Evolutionary conservation across 92 coral and sea anemone genomes (phyloP), one percentile per base, ranked within the genome.

Genomic region (Virgularia gustaviana): DNA sequence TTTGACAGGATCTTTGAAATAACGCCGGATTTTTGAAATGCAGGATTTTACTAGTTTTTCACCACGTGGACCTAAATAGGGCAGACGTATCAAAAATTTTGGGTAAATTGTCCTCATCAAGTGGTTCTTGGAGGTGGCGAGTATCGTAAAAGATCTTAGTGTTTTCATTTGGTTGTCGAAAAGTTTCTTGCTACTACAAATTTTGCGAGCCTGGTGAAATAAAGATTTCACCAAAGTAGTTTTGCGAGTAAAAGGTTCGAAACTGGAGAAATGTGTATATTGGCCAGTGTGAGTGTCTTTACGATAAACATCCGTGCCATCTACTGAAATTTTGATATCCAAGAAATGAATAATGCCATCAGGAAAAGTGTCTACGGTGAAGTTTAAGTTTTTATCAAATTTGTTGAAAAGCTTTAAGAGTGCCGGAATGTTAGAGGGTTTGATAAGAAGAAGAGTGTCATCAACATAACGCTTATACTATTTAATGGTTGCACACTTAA

Each of bases 271-370:
- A 38, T 41, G 63, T 20, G 36, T 49, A 33, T 72, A 57, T 19
- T 57, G 55, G 18, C 78, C 54, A 15, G 52, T 54, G 25, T 72
- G 78, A n/a, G 55, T 56, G 36, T 41, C 62, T 57, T 75, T 75
- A 22, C 79, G 64, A 30, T 73, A 73, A 57, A 73, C 27, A 38
- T 60, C 53, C 38, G 55, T 60, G 27, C 57, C 78, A 42, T 73
- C 78, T 15, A 57, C 39, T 1, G 51, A 29, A 38, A 73, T 43
- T 44, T 57, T 57, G 15, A 73, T 73, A 32, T 73, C 58, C 28
- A 73, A 44, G 39, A 73, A 58, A 31, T 59, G 79, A 51, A 64
- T 52, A 22, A 53, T 31, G 8, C 66, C 79, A 25, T 73, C 70
- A 8, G 36, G 32, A 73, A 59, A 73, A 2, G 68, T 38, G 43